Conservation (phyloP, 1,140 invertebrate genomes). For the Harlomillsia oculata region DNA sequence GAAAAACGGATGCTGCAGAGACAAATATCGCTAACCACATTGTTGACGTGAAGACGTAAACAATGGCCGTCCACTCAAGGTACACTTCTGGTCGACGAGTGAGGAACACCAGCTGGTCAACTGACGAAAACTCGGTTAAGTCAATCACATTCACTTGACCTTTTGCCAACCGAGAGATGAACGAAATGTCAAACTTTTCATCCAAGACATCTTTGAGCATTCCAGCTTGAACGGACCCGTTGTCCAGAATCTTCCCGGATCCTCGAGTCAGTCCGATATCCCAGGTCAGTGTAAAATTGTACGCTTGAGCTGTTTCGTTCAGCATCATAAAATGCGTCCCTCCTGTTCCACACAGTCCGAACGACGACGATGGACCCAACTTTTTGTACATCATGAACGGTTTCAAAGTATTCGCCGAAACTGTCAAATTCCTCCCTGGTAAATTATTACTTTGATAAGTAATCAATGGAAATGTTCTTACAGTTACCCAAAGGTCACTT, state of each 20-base stretch:
- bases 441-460: not conserved
- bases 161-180: slow-evolving; percentile 15
- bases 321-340: slow-evolving; percentile 29
- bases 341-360: no score
- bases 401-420: slow-evolving; percentile 16
- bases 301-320: not conserved
- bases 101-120: slow-evolving; percentile 22
- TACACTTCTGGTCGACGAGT: slow-evolving; percentile 7
- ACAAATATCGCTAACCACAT: slow-evolving; percentile 13
- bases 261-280: slow-evolving; percentile 15
- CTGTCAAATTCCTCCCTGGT: slow-evolving; percentile 11
- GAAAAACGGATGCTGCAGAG: not conserved
- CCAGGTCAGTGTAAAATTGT: slow-evolving; percentile 21
- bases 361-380: not conserved
- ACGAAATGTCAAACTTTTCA: slow-evolving; percentile 13
- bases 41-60: slow-evolving; percentile 9
- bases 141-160: slow-evolving; percentile 25
- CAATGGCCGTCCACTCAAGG: slow-evolving; percentile 21
- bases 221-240: slow-evolving; percentile 20
- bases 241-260: slow-evolving; percentile 10
- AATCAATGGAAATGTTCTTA: not conserved
- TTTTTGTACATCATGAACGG: slow-evolving; percentile 16
- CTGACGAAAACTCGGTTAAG: slow-evolving; percentile 13
- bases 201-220: slow-evolving; percentile 25
- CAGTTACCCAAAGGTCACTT: no score